Conservation (phyloP, 2,113 vertebrate species). For the Heloderma charlesbogerti region DNA sequence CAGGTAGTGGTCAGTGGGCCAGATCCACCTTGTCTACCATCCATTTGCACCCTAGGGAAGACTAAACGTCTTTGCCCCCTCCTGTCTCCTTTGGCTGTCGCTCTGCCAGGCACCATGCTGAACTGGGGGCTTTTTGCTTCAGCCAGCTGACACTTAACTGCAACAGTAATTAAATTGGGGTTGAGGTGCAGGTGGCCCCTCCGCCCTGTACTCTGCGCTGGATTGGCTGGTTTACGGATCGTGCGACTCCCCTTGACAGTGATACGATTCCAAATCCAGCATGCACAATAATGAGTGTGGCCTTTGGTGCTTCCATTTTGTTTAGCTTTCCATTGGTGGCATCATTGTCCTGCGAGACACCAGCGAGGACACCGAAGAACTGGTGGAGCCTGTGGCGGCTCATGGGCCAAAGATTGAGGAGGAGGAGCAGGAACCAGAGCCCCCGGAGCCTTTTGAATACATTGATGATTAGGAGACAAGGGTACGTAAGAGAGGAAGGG, state of each 20-base stretch:
- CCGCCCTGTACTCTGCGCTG: not conserved
- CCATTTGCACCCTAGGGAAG: too few species aligned
- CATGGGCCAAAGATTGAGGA: conserved; percentile 98
- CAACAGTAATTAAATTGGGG: not conserved
- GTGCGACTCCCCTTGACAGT: not conserved
- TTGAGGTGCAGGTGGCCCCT: not conserved
- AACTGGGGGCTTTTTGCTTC: not conserved
- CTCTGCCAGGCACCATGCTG: not conserved
- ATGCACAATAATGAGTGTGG: not conserved
- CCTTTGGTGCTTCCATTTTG: not conserved
- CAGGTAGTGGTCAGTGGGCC: not conserved
- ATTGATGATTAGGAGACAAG: conserved; percentile 88
- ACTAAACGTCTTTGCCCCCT: not conserved
- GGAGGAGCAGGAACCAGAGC: conserved; percentile 97
- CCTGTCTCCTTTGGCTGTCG: not conserved
- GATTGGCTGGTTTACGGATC: not conserved
- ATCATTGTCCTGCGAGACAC: conserved; percentile 98
- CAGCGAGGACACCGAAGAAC: conserved; percentile 94
- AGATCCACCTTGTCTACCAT: not conserved
- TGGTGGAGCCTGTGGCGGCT: conserved; percentile 96
- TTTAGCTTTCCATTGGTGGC: conserved; percentile 93
- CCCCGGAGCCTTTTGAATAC: conserved; percentile 97
- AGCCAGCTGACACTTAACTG: not conserved
- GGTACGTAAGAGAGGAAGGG: conserved; percentile 40
- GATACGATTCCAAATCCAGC: fast-evolving